Evolutionary conservation across 1,140 invertebrate genomes (phyloP).

Genomic region (Drosophila albomicans): DNA sequence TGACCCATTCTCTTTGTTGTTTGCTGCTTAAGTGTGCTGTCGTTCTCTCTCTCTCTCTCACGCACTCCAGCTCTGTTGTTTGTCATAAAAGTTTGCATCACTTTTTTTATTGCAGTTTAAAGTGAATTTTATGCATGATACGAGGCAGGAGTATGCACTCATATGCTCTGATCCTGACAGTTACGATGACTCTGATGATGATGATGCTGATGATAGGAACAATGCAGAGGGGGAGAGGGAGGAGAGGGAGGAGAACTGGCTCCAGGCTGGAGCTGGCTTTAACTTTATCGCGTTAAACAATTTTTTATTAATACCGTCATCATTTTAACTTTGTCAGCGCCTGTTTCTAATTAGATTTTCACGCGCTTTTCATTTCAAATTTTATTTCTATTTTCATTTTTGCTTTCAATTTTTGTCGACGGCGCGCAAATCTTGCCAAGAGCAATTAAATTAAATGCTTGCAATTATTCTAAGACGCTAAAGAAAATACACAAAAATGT

Average conservation of each 20-base stretch:
- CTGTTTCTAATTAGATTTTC: slow-evolving; percentile 76
- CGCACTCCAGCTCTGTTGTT: not conserved
- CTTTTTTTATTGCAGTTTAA: slow-evolving; percentile 78
- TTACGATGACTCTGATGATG: slow-evolving; percentile 16
- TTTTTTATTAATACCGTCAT: slow-evolving; percentile 47
- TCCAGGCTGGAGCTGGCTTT: slow-evolving; percentile 29
- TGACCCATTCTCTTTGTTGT: slow-evolving; percentile 56
- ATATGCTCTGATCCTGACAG: slow-evolving; percentile 61
- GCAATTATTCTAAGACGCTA: slow-evolving; percentile 79
- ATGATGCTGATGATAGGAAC: not conserved
- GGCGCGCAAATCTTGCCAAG: slow-evolving; percentile 60
- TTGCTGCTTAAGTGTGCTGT: slow-evolving; percentile 53
- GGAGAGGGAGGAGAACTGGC: too few relatives aligned
- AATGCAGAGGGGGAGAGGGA: not conserved
- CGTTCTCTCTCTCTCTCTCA: slow-evolving; percentile 8
- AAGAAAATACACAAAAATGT: slow-evolving; percentile 63
- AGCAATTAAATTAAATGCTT: slow-evolving; percentile 82
- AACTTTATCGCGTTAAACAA: slow-evolving; percentile 64
- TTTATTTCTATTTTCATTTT: slow-evolving; percentile 31
- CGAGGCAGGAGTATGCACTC: slow-evolving; percentile 40
- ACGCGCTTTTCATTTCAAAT: slow-evolving; percentile 66
- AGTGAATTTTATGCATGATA: slow-evolving; percentile 66
- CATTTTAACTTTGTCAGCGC: slow-evolving; percentile 68
- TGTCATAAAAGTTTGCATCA: slow-evolving; percentile 63
- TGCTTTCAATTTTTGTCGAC: slow-evolving; percentile 29